phyloP scores from a whole-genome alignment of 30 jellyfish, hydroid and myxozoan species.

The Morbakka virulenta region DNA sequence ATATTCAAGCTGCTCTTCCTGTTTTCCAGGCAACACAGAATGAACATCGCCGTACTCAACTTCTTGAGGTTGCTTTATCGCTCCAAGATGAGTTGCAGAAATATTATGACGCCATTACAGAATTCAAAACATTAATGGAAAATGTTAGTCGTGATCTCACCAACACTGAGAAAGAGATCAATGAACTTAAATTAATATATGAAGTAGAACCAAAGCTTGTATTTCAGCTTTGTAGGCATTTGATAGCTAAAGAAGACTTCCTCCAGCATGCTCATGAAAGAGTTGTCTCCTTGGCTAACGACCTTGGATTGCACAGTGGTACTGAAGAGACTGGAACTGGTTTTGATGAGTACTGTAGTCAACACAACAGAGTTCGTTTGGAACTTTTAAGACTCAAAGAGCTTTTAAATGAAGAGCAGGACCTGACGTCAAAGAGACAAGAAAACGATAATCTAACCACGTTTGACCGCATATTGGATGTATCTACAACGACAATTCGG shows the following conservation, averaged over 20 bases:
- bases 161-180: no score
- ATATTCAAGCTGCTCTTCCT: no score
- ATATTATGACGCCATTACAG: no score
- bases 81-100: no score
- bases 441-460: background rate
- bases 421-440: background rate
- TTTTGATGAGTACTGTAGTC: background rate
- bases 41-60: no score
- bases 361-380: background rate
- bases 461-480: background rate
- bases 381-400: background rate
- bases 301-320: background rate
- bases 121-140: no score
- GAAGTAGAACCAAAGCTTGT: no score
- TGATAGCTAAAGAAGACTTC: no score
- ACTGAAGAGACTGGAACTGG: background rate
- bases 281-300: background rate
- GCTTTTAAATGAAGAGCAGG: background rate
- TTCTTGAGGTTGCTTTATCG: no score
- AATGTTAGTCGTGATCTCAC: no score
- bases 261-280: background rate
- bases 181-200: no score
- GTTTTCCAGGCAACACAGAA: no score
- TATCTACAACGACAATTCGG: background rate
- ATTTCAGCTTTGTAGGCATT: background rate